Evolutionary conservation across 2,888 invertebrate genomes (phyloP).

Genomic region (Aleiodes leptofemur): DNA sequence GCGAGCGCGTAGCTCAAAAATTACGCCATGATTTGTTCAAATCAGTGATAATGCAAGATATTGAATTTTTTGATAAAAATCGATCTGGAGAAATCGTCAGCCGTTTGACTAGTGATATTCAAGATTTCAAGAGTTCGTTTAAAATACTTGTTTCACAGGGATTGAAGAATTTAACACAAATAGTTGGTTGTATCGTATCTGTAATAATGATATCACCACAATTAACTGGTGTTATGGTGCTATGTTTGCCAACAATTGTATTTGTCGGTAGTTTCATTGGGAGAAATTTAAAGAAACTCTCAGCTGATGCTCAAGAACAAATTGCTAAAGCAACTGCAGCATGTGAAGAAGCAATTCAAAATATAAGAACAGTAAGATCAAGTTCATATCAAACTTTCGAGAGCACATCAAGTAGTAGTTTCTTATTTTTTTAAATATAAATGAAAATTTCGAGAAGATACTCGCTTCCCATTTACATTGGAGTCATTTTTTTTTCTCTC

Average conservation of each 20-base stretch:
- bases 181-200: constrained; percentile 87
- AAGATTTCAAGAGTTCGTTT: constrained; percentile 98
- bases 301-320: constrained; percentile 90
- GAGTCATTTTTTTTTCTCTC: no score
- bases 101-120: constrained; percentile 93
- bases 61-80: constrained; percentile 93
- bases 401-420: no score
- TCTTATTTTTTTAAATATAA: no score
- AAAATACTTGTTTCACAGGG: constrained; percentile 96
- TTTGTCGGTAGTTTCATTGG: constrained; percentile 91
- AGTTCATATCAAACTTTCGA: neutral
- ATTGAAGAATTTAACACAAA: constrained; percentile 90
- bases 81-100: constrained; percentile 95
- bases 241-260: constrained; percentile 92
- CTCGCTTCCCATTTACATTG: no score
- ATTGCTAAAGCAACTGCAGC: constrained; percentile 90
- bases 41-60: constrained; percentile 90
- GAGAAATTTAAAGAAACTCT: constrained; percentile 84
- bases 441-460: no score
- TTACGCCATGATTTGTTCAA: constrained; percentile 89
- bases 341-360: constrained; percentile 95
- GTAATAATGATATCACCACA: constrained; percentile 92
- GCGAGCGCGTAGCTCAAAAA: constrained; percentile 89
- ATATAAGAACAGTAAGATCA: constrained; percentile 88
- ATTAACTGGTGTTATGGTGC: constrained; percentile 88